Evolutionary conservation across 1,140 invertebrate genomes (phyloP).

Genomic region (Drosophila serrata): DNA sequence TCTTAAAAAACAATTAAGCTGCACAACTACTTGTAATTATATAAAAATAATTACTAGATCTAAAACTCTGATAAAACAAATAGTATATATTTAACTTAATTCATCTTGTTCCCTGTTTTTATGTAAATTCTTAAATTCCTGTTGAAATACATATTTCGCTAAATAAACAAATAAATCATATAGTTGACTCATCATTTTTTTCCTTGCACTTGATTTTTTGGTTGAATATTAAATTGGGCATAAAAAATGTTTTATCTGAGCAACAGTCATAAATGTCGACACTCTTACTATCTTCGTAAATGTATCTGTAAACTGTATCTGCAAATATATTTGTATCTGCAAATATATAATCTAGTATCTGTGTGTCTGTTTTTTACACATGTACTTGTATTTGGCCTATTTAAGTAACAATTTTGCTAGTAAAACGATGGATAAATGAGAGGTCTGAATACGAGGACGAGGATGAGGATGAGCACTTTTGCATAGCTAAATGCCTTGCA

Average conservation of each 20-base stretch:
- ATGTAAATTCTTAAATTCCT: neutral
- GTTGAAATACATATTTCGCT: neutral
- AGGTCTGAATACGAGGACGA: neutral
- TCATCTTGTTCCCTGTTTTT: neutral
- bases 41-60: neutral
- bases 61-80: neutral
- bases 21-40: neutral
- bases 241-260: constrained; percentile 53
- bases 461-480: constrained; percentile 42
- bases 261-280: constrained; percentile 59
- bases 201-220: constrained; percentile 28
- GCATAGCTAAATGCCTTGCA: constrained; percentile 74
- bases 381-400: constrained; percentile 58
- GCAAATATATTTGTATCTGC: neutral
- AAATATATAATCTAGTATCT: neutral
- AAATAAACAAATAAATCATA: constrained; percentile 1
- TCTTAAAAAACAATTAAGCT: neutral
- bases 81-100: neutral
- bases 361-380: constrained; percentile 27
- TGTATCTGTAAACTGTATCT: constrained; percentile 16
- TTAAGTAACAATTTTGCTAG: constrained; percentile 53
- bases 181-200: constrained; percentile 1
- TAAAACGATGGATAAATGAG: neutral
- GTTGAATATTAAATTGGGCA: constrained; percentile 35
- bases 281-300: constrained; percentile 27